Percentiles rank a stretch among this genome's conserved stretches.
phyloP scores from a whole-genome alignment of 2,113 vertebrate genomes.

The Mustela nigripes region DNA sequence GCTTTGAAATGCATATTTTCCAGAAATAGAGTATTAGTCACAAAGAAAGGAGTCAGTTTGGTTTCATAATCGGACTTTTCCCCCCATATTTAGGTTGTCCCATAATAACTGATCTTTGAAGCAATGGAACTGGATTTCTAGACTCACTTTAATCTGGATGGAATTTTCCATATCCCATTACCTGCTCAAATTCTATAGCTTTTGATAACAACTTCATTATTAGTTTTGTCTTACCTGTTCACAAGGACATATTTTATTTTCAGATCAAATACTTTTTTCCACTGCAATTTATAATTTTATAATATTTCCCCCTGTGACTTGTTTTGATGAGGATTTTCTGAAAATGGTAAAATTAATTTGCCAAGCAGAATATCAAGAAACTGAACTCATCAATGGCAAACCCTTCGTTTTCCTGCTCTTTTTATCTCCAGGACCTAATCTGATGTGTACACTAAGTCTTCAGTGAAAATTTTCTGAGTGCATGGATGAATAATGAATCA shows the following conservation, averaged over 20 bases:
- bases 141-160: not conserved
- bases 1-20: conserved; percentile 77
- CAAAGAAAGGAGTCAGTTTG: conserved; percentile 68
- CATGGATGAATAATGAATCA: not conserved
- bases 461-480: not conserved
- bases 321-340: conserved; percentile 33
- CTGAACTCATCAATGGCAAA: not conserved
- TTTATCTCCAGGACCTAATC: not conserved
- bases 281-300: not conserved
- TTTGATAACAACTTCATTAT: not conserved
- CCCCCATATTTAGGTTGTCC: conserved; percentile 42
- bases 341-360: not conserved
- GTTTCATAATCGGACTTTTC: conserved; percentile 57
- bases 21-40: conserved; percentile 77
- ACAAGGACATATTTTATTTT: conserved; percentile 16
- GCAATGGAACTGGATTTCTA: conserved; percentile 23
- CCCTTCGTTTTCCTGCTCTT: not conserved
- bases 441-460: not conserved
- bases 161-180: conserved; percentile 71
- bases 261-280: not conserved
- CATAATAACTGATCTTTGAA: conserved; percentile 57
- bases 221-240: not conserved
- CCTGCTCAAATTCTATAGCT: not conserved
- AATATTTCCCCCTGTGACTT: not conserved
- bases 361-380: not conserved